Conservation (phyloP, 2,888 invertebrate genomes). For the Neelides folsomi region DNA sequence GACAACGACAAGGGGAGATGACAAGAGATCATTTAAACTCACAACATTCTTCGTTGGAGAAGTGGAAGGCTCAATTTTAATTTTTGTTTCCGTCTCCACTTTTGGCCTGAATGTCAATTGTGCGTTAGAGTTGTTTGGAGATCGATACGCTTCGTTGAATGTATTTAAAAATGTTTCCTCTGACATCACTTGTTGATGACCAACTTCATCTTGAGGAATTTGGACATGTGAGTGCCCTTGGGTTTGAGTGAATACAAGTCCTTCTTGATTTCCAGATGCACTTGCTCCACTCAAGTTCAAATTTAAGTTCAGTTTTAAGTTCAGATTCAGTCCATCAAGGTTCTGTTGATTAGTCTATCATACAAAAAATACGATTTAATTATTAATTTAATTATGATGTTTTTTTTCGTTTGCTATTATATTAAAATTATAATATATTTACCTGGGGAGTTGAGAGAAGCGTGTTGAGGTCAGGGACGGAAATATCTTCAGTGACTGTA, state of each 20-base stretch:
- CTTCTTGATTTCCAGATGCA: slow-evolving; percentile 10
- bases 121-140: too few relatives aligned
- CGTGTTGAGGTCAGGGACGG: slow-evolving; percentile 25
- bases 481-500: slow-evolving; percentile 17
- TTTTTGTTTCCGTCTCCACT: too few relatives aligned
- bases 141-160: too few relatives aligned
- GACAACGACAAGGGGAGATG: slow-evolving; percentile 23
- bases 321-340: slow-evolving; percentile 19
- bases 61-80: too few relatives aligned
- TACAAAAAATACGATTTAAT: too few relatives aligned
- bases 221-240: not conserved
- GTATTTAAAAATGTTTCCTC: too few relatives aligned
- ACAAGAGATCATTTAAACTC: slow-evolving; percentile 23
- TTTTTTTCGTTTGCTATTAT: too few relatives aligned
- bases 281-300: slow-evolving; percentile 19
- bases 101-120: too few relatives aligned
- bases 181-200: too few relatives aligned
- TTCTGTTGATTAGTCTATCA: slow-evolving; percentile 6
- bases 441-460: slow-evolving; percentile 7
- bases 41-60: too few relatives aligned
- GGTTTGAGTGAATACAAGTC: slow-evolving; percentile 12
- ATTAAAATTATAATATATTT: too few relatives aligned
- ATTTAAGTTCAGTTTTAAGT: slow-evolving; percentile 29
- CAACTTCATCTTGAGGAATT: too few relatives aligned
- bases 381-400: not conserved